A percentile compares a stretch with the other conserved stretches of the same genome.
phyloP scores from a whole-genome alignment of 2,888 invertebrate species.

The Leucophora obtusa region DNA sequence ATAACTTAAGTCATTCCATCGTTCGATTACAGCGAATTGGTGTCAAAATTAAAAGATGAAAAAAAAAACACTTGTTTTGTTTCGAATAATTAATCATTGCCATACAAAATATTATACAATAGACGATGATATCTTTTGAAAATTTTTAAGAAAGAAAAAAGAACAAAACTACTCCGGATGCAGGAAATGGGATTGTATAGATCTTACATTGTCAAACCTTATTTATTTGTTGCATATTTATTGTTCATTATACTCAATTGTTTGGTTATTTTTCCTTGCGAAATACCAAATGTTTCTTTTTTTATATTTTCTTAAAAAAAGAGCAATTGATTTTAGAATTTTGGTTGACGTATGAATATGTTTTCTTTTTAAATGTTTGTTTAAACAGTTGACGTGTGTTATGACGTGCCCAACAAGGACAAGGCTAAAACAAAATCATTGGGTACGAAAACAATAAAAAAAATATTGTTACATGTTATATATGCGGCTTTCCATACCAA shows the following conservation, averaged over 20 bases:
- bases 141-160: conserved; percentile 4
- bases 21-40: not conserved
- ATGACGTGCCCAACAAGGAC: conserved; percentile 66
- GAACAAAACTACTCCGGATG: conserved; percentile 47
- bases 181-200: conserved; percentile 54
- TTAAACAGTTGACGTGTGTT: conserved; percentile 77
- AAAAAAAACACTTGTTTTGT: conserved; percentile 15
- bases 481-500: too few relatives aligned
- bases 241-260: not conserved
- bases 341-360: not conserved
- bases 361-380: conserved; percentile 66
- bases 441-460: not conserved
- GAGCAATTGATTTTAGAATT: conserved; percentile 39
- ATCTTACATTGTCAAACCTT: conserved; percentile 50
- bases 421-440: conserved; percentile 31
- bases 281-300: conserved; percentile 51
- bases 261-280: conserved; percentile 14
- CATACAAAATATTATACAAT: conserved; percentile 11
- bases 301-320: conserved; percentile 38
- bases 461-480: conserved; percentile 22
- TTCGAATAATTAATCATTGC: conserved; percentile 27
- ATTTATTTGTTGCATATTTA: conserved; percentile 14
- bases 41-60: not conserved
- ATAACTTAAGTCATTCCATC: not conserved
- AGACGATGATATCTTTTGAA: conserved; percentile 18